These are phyloP conservation scores for Sphaeramia orbicularis DNA, from an alignment of 2,797 vertebrate genomes.

Conservation along the genomic window DNA sequence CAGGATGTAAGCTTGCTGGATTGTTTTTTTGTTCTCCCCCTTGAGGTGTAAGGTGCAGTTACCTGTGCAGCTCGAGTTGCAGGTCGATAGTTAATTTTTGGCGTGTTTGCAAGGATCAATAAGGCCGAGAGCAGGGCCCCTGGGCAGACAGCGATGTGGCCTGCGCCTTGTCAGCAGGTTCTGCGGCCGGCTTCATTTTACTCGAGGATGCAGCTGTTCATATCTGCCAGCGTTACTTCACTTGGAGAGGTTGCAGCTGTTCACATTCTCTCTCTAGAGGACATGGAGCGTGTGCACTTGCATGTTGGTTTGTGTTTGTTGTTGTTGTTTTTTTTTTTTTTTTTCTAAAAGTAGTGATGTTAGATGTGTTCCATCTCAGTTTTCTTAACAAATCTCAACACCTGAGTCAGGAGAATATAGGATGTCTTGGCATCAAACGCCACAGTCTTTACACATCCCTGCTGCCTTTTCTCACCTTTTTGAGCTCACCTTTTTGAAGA, in stretches of 20 bases:
- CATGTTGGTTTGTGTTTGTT: slow-evolving; percentile 38
- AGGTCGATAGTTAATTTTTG: slow-evolving; percentile 87
- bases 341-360: slow-evolving; percentile 13
- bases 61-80: slow-evolving; percentile 70
- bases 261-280: slow-evolving; percentile 68
- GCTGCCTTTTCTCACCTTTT: background rate
- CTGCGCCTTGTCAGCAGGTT: slow-evolving; percentile 79
- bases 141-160: slow-evolving; percentile 53
- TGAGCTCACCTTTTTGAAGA: slow-evolving; percentile 24
- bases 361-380: slow-evolving; percentile 35
- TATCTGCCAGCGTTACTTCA: slow-evolving; percentile 73
- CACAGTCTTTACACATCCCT: background rate
- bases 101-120: slow-evolving; percentile 80
- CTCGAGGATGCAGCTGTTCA: slow-evolving; percentile 80
- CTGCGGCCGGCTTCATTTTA: slow-evolving; percentile 58
- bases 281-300: slow-evolving; percentile 14
- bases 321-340: slow-evolving; percentile 35
- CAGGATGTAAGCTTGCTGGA: slow-evolving; percentile 17
- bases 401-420: slow-evolving; percentile 32
- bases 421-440: background rate
- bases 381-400: slow-evolving; percentile 49
- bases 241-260: slow-evolving; percentile 78
- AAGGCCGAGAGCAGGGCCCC: slow-evolving; percentile 64
- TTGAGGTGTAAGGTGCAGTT: slow-evolving; percentile 59
- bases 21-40: slow-evolving; percentile 12